Base-by-base conservation (phyloP, 2,113 vertebrate species). In the Xiphias gladius region DNA sequence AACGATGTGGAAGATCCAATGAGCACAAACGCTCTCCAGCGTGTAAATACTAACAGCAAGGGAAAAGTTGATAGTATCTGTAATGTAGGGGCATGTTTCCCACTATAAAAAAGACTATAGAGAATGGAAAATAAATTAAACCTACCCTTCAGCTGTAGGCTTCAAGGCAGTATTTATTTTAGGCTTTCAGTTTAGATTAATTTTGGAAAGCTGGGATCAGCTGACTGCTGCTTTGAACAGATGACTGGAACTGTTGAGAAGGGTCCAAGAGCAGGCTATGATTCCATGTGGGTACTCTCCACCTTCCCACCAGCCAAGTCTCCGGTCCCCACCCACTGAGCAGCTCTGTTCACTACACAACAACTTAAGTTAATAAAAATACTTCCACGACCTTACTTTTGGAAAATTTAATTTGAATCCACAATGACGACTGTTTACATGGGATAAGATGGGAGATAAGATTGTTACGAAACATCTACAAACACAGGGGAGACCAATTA, bases 131-230 rank as follows among this genome's bases (percentile, higher is more conserved):
- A 68, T 32, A 4, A 57, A 52, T 20, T 32, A 16, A 35, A 7
- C 24, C 20, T 2, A 61, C 5, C 30, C 9, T 16, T 2, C 41
- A 61, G 55, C 55, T 52, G 37, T 16, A 22, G 19, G 22, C 63
- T 61, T 7, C 7, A 32, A 37, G n/a, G 55, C 54, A n/a, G 17
- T 4, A 58, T 52, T 59, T 46, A 32, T 62, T 74, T 30, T n/a
- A 9, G 13, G 16, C 3, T 35, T 24, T 70, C 48, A 24, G 13
- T 54, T 16, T 22, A 52, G 17, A 35, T 32, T 19, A 50, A 32
- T 9, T 35, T 28, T n/a, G 20, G 48, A 54, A n/a, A 70, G 67
- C 48, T 54, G 48, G 17, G 67, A 70, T 70, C 67, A 70, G 30
- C 67, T 35, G 30, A 70, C 13, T 39, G 52, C 30, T 28, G 69